Evolutionary conservation across 2,888 invertebrate species (phyloP).

Genomic region (Cataglyphis albicans): DNA sequence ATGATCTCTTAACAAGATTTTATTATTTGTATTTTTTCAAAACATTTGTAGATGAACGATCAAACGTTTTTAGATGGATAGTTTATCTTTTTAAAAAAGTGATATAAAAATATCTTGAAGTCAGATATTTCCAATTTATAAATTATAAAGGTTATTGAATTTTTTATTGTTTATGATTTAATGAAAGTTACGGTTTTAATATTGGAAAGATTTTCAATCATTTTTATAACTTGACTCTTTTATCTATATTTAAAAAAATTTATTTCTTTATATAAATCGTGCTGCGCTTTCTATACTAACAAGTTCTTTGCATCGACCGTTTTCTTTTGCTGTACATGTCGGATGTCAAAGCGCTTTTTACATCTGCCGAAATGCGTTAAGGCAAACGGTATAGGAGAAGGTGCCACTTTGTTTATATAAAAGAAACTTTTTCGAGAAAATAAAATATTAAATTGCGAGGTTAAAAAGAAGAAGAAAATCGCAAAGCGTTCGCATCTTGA

Average conservation of each 20-base stretch:
- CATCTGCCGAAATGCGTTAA: constrained; percentile 42
- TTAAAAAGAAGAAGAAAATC: constrained; percentile 56
- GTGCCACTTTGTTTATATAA: constrained; percentile 44
- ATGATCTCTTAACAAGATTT: background rate
- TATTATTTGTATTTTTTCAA: background rate
- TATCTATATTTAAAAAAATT: background rate
- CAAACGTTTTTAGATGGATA: background rate
- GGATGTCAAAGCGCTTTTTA: constrained; percentile 1
- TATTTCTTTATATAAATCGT: background rate
- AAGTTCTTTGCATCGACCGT: constrained; percentile 2
- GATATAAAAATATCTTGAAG: background rate
- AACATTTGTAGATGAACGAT: background rate
- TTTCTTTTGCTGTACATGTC: constrained; percentile 1
- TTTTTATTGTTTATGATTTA: background rate
- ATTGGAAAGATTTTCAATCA: background rate
- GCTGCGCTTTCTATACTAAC: constrained; percentile 26
- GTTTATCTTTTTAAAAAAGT: background rate
- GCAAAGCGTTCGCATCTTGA: constrained; percentile 38
- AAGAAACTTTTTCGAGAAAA: constrained; percentile 49
- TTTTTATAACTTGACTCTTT: background rate
- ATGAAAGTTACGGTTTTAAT: background rate
- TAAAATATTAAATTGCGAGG: constrained; percentile 26
- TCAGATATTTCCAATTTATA: background rate
- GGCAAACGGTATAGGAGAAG: constrained; percentile 26
- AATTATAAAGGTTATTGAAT: background rate